A percentile compares a stretch with the other conserved stretches of the same genome.
These are phyloP conservation scores for Naja naja DNA, from an alignment of 2,113 vertebrate species.

Conservation along the genomic window DNA sequence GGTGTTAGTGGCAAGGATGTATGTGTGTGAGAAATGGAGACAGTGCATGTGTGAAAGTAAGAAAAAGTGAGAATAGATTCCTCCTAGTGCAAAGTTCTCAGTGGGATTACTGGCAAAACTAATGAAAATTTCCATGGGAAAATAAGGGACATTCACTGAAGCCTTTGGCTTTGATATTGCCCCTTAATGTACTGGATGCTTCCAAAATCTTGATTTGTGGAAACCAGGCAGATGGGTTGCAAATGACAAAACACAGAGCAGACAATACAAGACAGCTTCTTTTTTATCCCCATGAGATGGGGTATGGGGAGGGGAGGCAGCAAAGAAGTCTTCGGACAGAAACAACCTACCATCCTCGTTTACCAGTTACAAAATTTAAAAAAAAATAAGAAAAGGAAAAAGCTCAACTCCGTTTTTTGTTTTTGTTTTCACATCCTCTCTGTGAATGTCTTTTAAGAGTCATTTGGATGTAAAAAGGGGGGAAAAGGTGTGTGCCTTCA, in stretches of 20 bases:
- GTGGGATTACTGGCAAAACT: not conserved
- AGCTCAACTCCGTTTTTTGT: slow-evolving; percentile 54
- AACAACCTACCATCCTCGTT: slow-evolving; percentile 63
- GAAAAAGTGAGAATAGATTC: slow-evolving; percentile 17
- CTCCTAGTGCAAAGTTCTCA: slow-evolving; percentile 58
- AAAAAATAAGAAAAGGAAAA: slow-evolving; percentile 36
- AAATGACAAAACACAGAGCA: slow-evolving; percentile 10
- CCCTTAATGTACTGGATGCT: not conserved
- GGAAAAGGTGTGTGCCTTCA: slow-evolving; percentile 31
- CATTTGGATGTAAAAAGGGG: not conserved
- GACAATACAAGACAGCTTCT: slow-evolving; percentile 31
- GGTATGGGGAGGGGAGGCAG: slow-evolving; percentile 19
- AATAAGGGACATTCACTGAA: not conserved
- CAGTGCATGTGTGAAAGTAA: not conserved
- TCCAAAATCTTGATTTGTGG: slow-evolving; percentile 7
- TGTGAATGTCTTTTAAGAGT: slow-evolving; percentile 27
- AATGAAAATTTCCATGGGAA: slow-evolving; percentile 2
- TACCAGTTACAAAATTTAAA: slow-evolving; percentile 60
- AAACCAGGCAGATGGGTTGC: slow-evolving; percentile 4
- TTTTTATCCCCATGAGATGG: not conserved
- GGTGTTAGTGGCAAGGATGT: not conserved
- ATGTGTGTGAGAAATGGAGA: not conserved
- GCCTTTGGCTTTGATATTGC: not conserved
- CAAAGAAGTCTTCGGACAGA: slow-evolving; percentile 55
- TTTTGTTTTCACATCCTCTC: not conserved